phyloP scores from a whole-genome alignment of 2,888 invertebrate species.

The Parelbella ahira region DNA sequence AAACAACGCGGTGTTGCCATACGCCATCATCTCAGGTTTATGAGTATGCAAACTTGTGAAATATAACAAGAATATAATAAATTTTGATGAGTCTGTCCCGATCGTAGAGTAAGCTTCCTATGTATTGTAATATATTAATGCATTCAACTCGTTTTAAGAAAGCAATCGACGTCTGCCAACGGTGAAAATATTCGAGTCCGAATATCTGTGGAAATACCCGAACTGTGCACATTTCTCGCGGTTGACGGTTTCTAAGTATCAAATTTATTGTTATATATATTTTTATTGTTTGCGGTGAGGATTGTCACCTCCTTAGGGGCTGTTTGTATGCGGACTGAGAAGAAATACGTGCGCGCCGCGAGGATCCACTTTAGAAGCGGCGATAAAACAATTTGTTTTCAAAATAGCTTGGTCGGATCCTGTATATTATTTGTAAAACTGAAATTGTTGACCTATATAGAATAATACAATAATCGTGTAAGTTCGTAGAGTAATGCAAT shows the following conservation, averaged over 20 bases:
- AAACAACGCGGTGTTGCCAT: too few relatives aligned
- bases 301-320: constrained; percentile 75
- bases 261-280: constrained; percentile 77
- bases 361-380: constrained; percentile 64
- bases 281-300: constrained; percentile 75
- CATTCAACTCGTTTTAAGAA: neutral
- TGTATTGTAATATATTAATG: too few relatives aligned
- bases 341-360: constrained; percentile 65
- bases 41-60: too few relatives aligned
- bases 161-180: constrained; percentile 1
- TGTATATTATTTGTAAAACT: too few relatives aligned
- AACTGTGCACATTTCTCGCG: constrained; percentile 58
- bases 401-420: constrained; percentile 44
- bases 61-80: too few relatives aligned
- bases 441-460: too few relatives aligned
- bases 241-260: constrained; percentile 59
- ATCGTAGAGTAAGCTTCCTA: too few relatives aligned
- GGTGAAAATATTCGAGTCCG: neutral
- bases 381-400: constrained; percentile 76
- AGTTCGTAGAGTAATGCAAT: too few relatives aligned
- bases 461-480: too few relatives aligned
- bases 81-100: too few relatives aligned
- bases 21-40: too few relatives aligned
- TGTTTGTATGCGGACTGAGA: constrained; percentile 75
- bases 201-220: constrained; percentile 16